Base-by-base conservation (phyloP, 2,888 invertebrate species). In the Eupsilia transversa region DNA sequence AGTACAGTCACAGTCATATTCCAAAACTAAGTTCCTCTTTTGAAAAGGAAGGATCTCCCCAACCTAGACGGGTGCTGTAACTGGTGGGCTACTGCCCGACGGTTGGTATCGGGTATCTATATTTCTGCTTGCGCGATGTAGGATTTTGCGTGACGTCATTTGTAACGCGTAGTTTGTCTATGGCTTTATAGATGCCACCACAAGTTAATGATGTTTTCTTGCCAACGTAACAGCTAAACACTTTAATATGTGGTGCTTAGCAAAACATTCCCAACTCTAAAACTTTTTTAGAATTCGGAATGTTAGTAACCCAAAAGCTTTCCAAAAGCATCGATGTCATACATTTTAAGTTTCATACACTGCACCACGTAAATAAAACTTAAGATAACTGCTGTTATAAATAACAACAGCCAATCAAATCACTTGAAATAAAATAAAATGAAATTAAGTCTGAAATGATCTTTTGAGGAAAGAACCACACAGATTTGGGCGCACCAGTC, bases 1-100 rank as follows among this genome's bases (percentile, higher is more conserved):
- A 30, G 80, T 80, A 80, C 76, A 78, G 43, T 80, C 78, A 80
- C 30, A 43, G 7, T 17, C 80, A 77, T 73, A 73, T 61, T 72
- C 72, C n/a, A 2, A 59, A 69, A 59, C 35, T 17, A 9, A 30
- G n/a, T 46, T 46, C 1, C 7, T 63, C 30, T 0, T 63, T 43
- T 23, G 12, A 27, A 63, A 30, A 12, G 41, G 41, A 2, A 27
- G 38, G 0, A 41, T 41, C 7, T 12, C 41, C 0, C 7, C 20
- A 20, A n/a, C n/a, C 27, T 6, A 20, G 12, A 23, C 20, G 6
- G 41, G 27, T 38, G 35, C 0, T 4, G 35, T n/a, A 3, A n/a
- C 17, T n/a, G 63, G 20, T 41, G 17, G 4, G 2, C 17, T 20
- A 4, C 3, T 27, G n/a, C 27, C 27, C 27, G 27, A 20, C 10